Conservation (phyloP, 2,113 vertebrate species). For the Propithecus coquereli region DNA sequence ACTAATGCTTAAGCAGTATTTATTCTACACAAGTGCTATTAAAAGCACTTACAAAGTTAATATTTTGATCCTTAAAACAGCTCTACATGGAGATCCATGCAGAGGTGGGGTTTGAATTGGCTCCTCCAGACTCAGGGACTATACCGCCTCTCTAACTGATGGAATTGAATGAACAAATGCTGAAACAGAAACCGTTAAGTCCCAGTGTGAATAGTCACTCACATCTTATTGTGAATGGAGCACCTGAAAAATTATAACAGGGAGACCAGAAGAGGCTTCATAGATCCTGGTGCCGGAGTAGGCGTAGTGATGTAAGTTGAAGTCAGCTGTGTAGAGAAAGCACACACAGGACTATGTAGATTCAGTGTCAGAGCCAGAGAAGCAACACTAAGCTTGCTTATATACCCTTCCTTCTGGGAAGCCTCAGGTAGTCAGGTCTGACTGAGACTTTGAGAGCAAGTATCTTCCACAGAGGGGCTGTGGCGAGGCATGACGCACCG, state of each 20-base stretch:
- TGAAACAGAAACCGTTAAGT: not conserved
- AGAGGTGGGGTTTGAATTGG: too few relatives aligned
- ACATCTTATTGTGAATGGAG: not conserved
- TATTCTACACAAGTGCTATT: not conserved
- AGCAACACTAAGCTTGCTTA: not conserved
- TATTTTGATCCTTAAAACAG: not conserved
- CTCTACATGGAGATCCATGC: not conserved
- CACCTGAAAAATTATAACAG: not conserved
- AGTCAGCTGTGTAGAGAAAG: not conserved
- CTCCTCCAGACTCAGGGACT: not conserved
- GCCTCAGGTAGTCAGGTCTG: not conserved
- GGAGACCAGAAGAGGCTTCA: not conserved
- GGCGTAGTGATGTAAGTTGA: not conserved
- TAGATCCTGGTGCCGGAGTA: not conserved
- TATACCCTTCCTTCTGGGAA: not conserved
- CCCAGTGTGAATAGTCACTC: not conserved
- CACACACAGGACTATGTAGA: not conserved
- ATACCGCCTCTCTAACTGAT: not conserved
- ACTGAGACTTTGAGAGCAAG: not conserved
- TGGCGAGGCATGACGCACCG: too few relatives aligned
- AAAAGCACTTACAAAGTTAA: not conserved
- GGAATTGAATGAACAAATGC: not conserved
- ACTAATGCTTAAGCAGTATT: not conserved
- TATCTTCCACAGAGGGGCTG: not conserved
- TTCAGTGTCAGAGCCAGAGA: not conserved